Evolutionary conservation across 2,113 vertebrate genomes (phyloP).

Genomic region (Columbina picui): DNA sequence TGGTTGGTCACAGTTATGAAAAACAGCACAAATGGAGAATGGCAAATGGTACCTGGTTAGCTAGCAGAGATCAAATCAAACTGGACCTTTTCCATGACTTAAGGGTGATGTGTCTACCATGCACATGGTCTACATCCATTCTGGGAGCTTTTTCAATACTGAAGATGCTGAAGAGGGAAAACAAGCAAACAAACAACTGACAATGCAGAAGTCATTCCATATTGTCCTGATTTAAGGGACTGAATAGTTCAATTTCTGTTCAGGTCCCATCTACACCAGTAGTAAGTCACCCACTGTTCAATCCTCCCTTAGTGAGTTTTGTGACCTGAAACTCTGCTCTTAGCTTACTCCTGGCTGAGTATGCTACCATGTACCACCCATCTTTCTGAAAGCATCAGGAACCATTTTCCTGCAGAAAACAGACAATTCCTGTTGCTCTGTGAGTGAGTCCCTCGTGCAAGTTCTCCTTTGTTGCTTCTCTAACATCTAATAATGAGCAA

Average conservation of each 20-base stretch:
- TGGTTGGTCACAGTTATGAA: background rate
- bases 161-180: background rate
- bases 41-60: background rate
- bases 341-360: background rate
- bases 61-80: background rate
- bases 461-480: background rate
- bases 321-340: background rate
- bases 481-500: background rate
- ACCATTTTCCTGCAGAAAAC: background rate
- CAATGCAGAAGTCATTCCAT: background rate
- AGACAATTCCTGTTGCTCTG: background rate
- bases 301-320: background rate
- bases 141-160: background rate
- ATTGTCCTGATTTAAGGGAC: background rate
- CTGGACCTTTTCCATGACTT: background rate
- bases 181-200: background rate
- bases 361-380: background rate
- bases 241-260: background rate
- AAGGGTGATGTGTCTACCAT: background rate
- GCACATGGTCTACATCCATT: background rate
- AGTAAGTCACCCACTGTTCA: background rate
- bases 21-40: background rate
- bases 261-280: background rate
- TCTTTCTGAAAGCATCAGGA: background rate
- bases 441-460: background rate